Evolutionary conservation across 2,113 vertebrate species (phyloP), one percentile per base, ranked within the genome.

Genomic region (Pluvialis apricaria): DNA sequence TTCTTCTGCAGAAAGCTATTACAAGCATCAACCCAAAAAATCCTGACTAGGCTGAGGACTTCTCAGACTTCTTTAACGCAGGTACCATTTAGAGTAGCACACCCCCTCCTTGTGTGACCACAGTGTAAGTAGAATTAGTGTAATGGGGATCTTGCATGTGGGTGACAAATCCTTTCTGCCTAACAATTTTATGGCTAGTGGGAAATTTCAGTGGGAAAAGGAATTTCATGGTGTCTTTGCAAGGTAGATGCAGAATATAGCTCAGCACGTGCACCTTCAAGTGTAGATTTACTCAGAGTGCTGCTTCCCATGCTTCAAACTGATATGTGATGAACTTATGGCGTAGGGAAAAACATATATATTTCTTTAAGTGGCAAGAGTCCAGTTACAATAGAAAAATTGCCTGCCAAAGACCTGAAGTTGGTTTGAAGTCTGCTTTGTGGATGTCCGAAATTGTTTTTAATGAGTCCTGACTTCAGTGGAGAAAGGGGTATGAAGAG

Each of bases 321-420:
- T 58, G 31, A n/a, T 42, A 19, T 4, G 42, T 34, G 52, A 21
- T n/a, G 61, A 45, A 45, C 8, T 60, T 6, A 5, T 7, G 36
- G 31, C 9, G 10, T 9, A n/a, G 20, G 15, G 15, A 13, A 69
- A 65, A 9, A 70, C 20, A 36, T 3, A 22, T 1, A 0, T 20
- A 4, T 25, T 17, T 42, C 36, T 62, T 31, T 3, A 72, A 64
- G 28, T 45, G 52, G 10, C 28, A 34, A 34, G 19, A 72, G 38
- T 28, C n/a, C 28, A 13, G 3, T 40, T 19, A 40, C 28, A 66
- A 18, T 1, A 78, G 55, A 29, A 47, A 61, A 61, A 81, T 34
- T 2, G 2, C 42, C 51, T 62, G 5, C 5, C 40, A 9, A 26
- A 75, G 34, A 52, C 7, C 13, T 3, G 0, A 69, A 60, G 12